These are phyloP conservation scores for Dreissena polymorpha DNA, from an alignment of 1,140 invertebrate species.

Conservation along the genomic window DNA sequence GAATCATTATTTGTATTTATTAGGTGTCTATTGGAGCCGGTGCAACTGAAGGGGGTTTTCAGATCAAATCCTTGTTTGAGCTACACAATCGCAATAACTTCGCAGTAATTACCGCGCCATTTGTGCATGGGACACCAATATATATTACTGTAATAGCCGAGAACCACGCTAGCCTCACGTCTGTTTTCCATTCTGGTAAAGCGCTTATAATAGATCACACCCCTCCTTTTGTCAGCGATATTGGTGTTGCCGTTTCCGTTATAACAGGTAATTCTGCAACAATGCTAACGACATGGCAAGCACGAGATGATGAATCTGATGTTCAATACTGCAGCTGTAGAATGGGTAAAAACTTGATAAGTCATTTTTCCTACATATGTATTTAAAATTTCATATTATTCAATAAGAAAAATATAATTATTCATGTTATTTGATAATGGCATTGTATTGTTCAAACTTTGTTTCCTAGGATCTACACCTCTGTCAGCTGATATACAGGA, in stretches of 20 bases:
- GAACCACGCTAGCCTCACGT: constrained; percentile 52
- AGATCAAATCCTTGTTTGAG: constrained; percentile 28
- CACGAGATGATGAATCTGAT: constrained; percentile 44
- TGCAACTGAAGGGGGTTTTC: constrained; percentile 53
- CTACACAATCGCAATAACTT: constrained; percentile 8
- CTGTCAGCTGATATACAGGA: too few relatives aligned
- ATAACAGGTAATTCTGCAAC: not conserved
- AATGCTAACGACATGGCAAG: constrained; percentile 31
- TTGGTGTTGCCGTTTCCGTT: constrained; percentile 12
- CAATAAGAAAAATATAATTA: too few relatives aligned
- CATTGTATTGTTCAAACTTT: too few relatives aligned
- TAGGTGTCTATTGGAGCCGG: constrained; percentile 46
- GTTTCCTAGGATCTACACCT: too few relatives aligned
- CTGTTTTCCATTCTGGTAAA: constrained; percentile 33
- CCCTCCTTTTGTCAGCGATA: constrained; percentile 27
- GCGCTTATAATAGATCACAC: constrained; percentile 50
- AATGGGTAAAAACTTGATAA: constrained; percentile 14
- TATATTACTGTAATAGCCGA: constrained; percentile 49
- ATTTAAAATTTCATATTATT: too few relatives aligned
- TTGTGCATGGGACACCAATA: constrained; percentile 35
- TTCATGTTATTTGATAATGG: too few relatives aligned
- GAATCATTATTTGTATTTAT: not conserved
- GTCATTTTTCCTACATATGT: too few relatives aligned
- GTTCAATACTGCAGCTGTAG: constrained; percentile 41
- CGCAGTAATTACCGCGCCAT: constrained; percentile 21